These are phyloP conservation scores for Paramormyrops hopkinsi DNA, from an alignment of 2,797 vertebrate species.

Conservation along the genomic window DNA sequence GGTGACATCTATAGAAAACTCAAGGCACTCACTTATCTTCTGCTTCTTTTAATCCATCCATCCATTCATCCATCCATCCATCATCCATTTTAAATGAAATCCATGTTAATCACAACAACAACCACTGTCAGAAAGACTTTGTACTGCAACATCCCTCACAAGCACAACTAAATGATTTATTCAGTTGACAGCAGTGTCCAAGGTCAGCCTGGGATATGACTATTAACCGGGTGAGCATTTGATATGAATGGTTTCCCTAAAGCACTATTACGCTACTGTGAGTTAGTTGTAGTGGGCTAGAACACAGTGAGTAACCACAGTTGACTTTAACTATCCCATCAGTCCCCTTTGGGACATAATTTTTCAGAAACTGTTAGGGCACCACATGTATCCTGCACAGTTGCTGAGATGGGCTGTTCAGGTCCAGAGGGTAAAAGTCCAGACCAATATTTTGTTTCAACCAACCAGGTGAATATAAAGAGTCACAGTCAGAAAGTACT, in stretches of 20 bases:
- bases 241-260: neutral
- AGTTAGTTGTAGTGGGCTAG: neutral
- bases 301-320: neutral
- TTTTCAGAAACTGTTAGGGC: neutral
- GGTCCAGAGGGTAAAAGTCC: neutral
- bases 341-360: neutral
- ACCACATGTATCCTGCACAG: neutral
- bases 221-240: neutral
- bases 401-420: neutral
- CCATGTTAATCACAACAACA: neutral
- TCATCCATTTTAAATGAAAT: neutral
- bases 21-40: neutral
- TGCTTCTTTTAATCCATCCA: constrained; percentile 1
- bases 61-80: neutral
- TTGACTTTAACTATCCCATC: neutral
- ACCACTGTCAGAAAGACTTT: neutral
- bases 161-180: neutral
- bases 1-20: neutral
- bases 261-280: neutral
- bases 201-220: neutral
- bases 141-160: neutral
- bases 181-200: neutral
- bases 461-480: neutral
- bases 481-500: neutral
- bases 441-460: neutral